A percentile compares a stretch with the other conserved stretches of the same genome.
Conservation (phyloP, 1,140 invertebrate genomes). For the Heliconius hermathena region DNA sequence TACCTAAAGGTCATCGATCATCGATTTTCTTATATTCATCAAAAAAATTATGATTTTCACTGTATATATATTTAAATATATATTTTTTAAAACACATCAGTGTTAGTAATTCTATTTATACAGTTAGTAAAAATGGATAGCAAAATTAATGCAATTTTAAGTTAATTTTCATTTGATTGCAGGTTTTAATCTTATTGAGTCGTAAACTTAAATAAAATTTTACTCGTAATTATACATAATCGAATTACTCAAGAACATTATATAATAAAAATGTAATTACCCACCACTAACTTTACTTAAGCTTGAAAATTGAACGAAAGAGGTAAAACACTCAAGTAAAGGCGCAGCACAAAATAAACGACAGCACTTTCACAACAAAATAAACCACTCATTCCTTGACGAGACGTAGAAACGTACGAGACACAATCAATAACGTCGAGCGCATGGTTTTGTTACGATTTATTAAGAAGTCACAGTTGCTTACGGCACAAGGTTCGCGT, state of each 20-base stretch:
- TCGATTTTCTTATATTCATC: slow-evolving; percentile 38
- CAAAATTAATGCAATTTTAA: no score
- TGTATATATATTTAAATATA: no score
- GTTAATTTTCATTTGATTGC: no score
- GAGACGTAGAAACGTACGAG: slow-evolving; percentile 36
- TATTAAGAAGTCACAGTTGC: slow-evolving; percentile 50
- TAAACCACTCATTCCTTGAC: slow-evolving; percentile 47
- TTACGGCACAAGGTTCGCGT: slow-evolving; percentile 55
- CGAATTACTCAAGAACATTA: not conserved
- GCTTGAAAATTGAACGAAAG: slow-evolving; percentile 16
- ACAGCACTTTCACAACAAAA: slow-evolving; percentile 59
- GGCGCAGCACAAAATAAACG: not conserved
- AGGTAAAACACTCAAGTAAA: slow-evolving; percentile 28
- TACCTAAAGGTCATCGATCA: slow-evolving; percentile 48
- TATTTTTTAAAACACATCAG: no score
- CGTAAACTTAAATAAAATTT: no score
- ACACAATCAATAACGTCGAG: slow-evolving; percentile 41
- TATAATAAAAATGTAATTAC: slow-evolving; percentile 14
- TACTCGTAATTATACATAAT: not conserved
- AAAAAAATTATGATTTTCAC: not conserved
- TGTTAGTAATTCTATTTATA: no score
- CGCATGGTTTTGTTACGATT: slow-evolving; percentile 46
- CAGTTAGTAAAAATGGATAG: no score
- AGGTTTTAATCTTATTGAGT: no score
- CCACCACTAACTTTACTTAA: slow-evolving; percentile 29